Percentiles rank a stretch among this genome's conserved stretches.
Conservation (phyloP, 2,888 invertebrate species). For the Sinohyriopsis cumingii region DNA sequence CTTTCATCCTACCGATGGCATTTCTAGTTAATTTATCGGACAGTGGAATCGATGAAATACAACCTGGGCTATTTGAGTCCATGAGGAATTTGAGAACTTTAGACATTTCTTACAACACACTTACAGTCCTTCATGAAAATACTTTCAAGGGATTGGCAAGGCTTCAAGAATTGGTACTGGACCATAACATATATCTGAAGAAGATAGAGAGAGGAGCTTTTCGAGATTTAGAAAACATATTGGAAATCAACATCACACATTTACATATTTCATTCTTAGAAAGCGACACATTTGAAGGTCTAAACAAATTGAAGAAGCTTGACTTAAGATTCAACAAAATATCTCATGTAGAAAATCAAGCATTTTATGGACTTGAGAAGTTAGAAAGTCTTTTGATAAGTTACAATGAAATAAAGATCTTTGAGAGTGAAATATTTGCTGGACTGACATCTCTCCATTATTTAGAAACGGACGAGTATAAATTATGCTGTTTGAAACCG, state of each 20-base stretch:
- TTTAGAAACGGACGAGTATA: conserved; percentile 12
- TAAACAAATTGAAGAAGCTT: too few relatives aligned
- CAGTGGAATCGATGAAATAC: background rate
- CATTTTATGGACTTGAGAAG: background rate
- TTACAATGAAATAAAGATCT: conserved; percentile 19
- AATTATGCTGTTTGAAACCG: background rate
- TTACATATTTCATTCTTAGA: too few relatives aligned
- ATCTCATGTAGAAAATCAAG: background rate
- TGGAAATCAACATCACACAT: conserved; percentile 1
- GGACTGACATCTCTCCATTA: conserved; percentile 7
- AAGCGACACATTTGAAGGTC: too few relatives aligned
- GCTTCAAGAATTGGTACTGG: conserved; percentile 10
- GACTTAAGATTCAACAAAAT: background rate
- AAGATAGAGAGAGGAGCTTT: background rate
- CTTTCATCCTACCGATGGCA: background rate
- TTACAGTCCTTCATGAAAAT: background rate
- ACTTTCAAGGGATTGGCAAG: conserved; percentile 10
- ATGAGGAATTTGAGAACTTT: background rate
- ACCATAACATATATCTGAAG: background rate
- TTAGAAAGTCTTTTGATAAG: conserved; percentile 16
- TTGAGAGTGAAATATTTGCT: conserved; percentile 22
- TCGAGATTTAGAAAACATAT: conserved; percentile 14
- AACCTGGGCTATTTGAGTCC: background rate
- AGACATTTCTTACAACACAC: background rate
- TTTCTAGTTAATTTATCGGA: conserved; percentile 7